Conservation (phyloP, 2,888 invertebrate species). For the Ennomos erosarius region DNA sequence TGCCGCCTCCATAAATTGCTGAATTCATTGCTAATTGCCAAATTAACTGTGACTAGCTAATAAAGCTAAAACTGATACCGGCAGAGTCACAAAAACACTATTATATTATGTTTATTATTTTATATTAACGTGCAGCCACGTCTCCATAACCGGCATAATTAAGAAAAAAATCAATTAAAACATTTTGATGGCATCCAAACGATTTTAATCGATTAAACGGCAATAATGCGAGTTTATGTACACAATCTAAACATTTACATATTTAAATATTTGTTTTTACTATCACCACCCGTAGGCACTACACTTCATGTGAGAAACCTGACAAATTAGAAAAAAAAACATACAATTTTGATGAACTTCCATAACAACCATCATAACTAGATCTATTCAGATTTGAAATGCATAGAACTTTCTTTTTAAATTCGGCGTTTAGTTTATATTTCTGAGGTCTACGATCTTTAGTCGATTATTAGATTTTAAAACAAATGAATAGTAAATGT, state of each 20-base stretch:
- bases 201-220: constrained; percentile 37
- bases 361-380: constrained; percentile 38
- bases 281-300: constrained; percentile 44
- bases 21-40: constrained; percentile 17
- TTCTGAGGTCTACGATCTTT: constrained; percentile 6
- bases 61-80: constrained; percentile 11
- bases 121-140: constrained; percentile 26
- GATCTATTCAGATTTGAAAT: constrained; percentile 2
- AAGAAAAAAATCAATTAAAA: constrained; percentile 39
- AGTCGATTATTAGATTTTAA: constrained; percentile 30
- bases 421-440: not conserved
- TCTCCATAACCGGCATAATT: constrained; percentile 30
- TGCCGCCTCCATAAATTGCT: constrained; percentile 1
- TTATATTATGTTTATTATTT: constrained; percentile 28
- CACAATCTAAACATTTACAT: constrained; percentile 33
- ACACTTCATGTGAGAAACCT: constrained; percentile 60
- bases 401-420: not conserved
- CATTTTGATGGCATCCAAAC: constrained; percentile 35
- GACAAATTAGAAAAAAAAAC: constrained; percentile 63
- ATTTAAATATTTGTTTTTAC: constrained; percentile 33
- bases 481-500: constrained; percentile 60
- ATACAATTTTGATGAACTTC: constrained; percentile 46
- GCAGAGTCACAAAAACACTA: constrained; percentile 18
- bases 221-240: constrained; percentile 36
- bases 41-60: constrained; percentile 22